A percentile compares a stretch with the other conserved stretches of the same genome.
Evolutionary conservation across 1,140 invertebrate genomes (phyloP).

Genomic region (Stegodyphus dumicola): DNA sequence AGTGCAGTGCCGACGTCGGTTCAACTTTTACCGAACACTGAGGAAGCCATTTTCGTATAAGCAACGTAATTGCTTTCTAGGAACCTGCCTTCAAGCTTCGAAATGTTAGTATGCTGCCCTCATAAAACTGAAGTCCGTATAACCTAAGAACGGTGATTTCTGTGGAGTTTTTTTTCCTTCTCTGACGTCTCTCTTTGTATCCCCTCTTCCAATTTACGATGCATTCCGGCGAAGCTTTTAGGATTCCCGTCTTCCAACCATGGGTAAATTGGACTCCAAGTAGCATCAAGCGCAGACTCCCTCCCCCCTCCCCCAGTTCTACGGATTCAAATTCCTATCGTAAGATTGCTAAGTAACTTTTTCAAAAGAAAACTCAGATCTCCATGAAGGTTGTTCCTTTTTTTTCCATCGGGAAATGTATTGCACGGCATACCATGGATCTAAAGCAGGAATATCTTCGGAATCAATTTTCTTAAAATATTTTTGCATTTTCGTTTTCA

Average conservation of each 20-base stretch:
- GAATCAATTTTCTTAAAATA: no score
- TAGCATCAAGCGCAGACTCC: constrained; percentile 12
- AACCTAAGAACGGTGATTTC: constrained; percentile 37
- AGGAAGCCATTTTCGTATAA: constrained; percentile 51
- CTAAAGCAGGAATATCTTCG: no score
- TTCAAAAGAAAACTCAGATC: background rate
- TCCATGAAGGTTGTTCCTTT: background rate
- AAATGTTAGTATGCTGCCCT: constrained; percentile 43
- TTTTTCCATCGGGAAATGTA: no score
- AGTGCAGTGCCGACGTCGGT: constrained; percentile 44
- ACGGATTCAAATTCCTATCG: constrained; percentile 48
- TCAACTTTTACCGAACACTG: background rate
- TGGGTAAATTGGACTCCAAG: constrained; percentile 52
- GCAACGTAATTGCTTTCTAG: constrained; percentile 45
- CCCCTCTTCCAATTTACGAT: constrained; percentile 42
- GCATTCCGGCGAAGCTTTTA: constrained; percentile 43
- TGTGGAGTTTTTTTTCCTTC: constrained; percentile 1
- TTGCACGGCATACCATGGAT: no score
- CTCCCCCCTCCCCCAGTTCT: background rate
- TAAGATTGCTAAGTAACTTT: constrained; percentile 52
- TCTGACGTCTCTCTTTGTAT: constrained; percentile 20
- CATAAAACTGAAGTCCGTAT: constrained; percentile 50
- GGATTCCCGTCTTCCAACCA: constrained; percentile 13
- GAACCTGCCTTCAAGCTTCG: constrained; percentile 5
- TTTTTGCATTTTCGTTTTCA: no score